These are phyloP conservation scores for Mesitornis unicolor DNA, from an alignment of 2,113 vertebrate species.

Conservation along the genomic window DNA sequence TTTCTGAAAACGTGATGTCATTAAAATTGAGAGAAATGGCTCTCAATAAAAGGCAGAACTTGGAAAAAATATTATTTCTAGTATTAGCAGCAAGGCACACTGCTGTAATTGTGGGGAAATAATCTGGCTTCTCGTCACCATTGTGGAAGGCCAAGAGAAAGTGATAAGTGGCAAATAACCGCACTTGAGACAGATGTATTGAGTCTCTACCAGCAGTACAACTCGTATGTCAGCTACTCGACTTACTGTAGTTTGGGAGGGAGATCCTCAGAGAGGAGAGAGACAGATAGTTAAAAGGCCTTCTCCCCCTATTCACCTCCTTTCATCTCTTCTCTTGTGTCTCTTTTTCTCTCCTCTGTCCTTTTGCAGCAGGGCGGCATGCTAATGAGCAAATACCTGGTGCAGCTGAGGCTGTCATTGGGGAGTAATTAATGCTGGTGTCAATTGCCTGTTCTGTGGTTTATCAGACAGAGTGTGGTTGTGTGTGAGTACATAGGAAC, in stretches of 20 bases:
- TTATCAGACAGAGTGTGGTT: not conserved
- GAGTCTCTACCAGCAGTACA: not conserved
- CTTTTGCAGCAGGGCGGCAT: not conserved
- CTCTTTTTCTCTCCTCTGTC: not conserved
- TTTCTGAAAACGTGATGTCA: not conserved
- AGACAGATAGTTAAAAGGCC: not conserved
- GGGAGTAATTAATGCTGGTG: constrained; percentile 31
- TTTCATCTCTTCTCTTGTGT: not conserved
- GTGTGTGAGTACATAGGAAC: not conserved
- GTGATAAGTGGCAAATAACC: not conserved
- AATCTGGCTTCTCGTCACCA: not conserved
- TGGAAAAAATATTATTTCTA: not conserved
- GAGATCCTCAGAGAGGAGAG: not conserved
- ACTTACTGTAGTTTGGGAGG: not conserved
- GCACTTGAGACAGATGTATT: not conserved
- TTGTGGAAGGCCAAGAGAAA: not conserved
- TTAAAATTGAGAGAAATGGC: not conserved
- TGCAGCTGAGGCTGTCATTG: not conserved
- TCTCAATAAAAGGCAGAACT: not conserved
- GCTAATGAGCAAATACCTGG: not conserved
- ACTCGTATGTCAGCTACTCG: not conserved
- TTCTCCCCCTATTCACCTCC: not conserved
- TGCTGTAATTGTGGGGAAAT: not conserved
- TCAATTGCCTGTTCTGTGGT: not conserved
- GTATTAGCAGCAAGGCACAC: not conserved